Base-by-base conservation (phyloP, 2,113 vertebrate species). In the Callorhinus ursinus region DNA sequence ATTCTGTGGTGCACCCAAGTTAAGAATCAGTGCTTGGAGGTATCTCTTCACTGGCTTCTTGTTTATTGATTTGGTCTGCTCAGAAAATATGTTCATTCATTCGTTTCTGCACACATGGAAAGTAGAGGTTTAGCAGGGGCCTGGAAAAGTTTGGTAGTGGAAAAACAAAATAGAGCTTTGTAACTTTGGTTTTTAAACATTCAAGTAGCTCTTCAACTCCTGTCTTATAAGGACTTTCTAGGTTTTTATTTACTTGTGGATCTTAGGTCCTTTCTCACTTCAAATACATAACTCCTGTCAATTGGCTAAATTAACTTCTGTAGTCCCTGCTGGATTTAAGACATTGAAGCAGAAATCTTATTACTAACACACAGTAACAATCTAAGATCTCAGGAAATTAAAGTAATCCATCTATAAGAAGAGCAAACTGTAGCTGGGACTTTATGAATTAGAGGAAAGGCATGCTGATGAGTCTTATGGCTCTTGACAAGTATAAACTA, bases 261-360 rank as follows among this genome's bases (percentile, higher is more conserved):
- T 81, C 55, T 82, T 81, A 72, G n/a, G 19, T 87, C 46, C 36
- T 69, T 69, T 69, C 67, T 94, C 9, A 80, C n/a, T 57, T 93
- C 57, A 85, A 81, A 63, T 85, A 53, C 1, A 10, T 49, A 91
- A 53, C 24, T 13, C 28, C 28, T 83, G 19, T 59, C 26, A 86
- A 28, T n/a, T 86, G 53, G 21, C 74, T 94, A 81, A 96, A 81
- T 22, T 63, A 94, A 55, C 33, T 95, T 87, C 33, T 63, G 39
- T 87, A 72, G 74, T 94, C n/a, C 31, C 28, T 81, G 18, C 22
- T 49, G 21, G 53, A 80, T 86, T n/a, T 80, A 80, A 86, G 28
- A 81, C 36, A 81, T 9, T 71, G 53, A 90, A 61, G 71, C n/a
- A 90, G 46, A 91, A 90, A 57, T 82, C 49, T 80, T 81, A 91